Base-by-base conservation (phyloP, 1,140 invertebrate species). In the Lysiphlebus fabarum region DNA sequence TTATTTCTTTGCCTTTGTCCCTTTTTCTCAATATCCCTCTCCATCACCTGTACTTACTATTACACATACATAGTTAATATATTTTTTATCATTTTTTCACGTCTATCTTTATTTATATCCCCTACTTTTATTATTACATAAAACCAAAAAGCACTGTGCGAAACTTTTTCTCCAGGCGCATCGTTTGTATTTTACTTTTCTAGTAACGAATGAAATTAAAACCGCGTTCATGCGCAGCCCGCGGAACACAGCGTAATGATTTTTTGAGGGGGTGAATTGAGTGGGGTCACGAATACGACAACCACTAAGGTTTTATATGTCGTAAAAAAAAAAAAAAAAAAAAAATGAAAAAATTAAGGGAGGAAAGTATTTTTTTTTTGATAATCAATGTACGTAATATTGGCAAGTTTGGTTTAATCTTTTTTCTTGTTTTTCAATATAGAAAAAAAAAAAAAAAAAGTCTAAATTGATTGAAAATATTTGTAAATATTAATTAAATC, bases 151-250 rank as follows among this genome's bases (percentile, higher is more conserved):
- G 17, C 17, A 26, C 17, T 49, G 45, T 53, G 48, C 63, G 64
- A 60, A 67, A 61, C 57, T 58, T 59, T 58, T 53, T 57, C 63
- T 54, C 61, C 59, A 58, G 53, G 61, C 68, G 64, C 64, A 62
- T 61, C 72, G 71, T 72, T 75, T 79, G 77, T 78, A 78, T 77
- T 77, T 80, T 77, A 78, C 74, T 78, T 79, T 79, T 78, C 76
- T 77, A 75, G 74, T 78, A 78, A 75, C 78, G 78, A 81, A n/a
- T n/a, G n/a, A n/a, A n/a, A 81, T 80, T 81, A 80, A 80, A 79
- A 79, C 74, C 75, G 73, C 76, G 79, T 79, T 80, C 79, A 80
- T 80, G 79, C 79, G 77, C 77, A 79, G 79, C 76, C 77, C 76
- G 75, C 72, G 76, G 74, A 78, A 79, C 63, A 75, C 17, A 76